Conservation (phyloP, 2,113 vertebrate genomes). For the Elephantulus edwardii region DNA sequence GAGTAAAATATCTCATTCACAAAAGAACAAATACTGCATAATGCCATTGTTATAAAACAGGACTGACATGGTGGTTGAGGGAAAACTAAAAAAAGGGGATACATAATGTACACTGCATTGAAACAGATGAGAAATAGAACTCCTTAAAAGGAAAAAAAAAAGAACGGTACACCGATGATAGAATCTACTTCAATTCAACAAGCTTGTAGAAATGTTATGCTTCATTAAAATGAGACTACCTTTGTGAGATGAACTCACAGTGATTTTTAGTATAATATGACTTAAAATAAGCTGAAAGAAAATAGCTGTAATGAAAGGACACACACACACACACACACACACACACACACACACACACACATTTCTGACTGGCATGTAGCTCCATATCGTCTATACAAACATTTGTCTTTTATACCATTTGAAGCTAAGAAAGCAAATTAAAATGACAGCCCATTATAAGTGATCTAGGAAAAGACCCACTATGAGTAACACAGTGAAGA, state of each 20-base stretch:
- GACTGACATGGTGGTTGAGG: too few relatives aligned
- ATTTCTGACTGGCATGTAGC: too few relatives aligned
- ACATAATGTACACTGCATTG: too few relatives aligned
- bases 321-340: too few relatives aligned
- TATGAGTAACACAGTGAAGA: conserved; percentile 15
- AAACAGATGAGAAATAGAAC: too few relatives aligned
- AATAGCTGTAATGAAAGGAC: background rate
- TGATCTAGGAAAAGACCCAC: conserved; percentile 18
- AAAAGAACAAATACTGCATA: too few relatives aligned
- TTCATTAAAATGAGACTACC: conserved; percentile 14
- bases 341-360: too few relatives aligned
- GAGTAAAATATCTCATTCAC: too few relatives aligned
- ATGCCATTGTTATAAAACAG: too few relatives aligned
- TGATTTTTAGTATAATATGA: background rate
- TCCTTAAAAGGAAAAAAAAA: too few relatives aligned
- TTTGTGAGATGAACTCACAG: background rate
- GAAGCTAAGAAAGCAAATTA: conserved; percentile 41
- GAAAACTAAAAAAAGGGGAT: too few relatives aligned
- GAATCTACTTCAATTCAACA: background rate
- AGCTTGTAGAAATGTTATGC: background rate
- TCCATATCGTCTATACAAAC: background rate
- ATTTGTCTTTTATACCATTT: background rate
- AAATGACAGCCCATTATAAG: conserved; percentile 4
- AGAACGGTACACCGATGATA: background rate
- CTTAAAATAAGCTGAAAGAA: conserved; percentile 15